Conservation (phyloP, 1,140 invertebrate genomes). For the Leptinotarsa texana region DNA sequence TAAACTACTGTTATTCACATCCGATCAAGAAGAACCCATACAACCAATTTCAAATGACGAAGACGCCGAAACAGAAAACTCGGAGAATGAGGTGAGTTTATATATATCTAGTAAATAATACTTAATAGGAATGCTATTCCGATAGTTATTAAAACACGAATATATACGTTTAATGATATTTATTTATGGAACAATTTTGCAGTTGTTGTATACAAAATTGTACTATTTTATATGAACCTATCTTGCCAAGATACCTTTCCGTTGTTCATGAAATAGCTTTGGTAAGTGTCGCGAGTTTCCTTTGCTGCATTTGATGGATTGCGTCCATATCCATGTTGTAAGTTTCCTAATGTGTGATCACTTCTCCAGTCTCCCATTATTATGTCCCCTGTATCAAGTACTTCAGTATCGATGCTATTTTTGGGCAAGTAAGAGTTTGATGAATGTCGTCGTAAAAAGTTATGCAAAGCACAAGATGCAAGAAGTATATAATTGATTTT, state of each 20-base stretch:
- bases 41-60: neutral
- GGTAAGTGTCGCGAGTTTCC: neutral
- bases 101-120: neutral
- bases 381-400: slow-evolving; percentile 22
- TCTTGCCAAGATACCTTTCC: slow-evolving; percentile 2
- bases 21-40: slow-evolving; percentile 1
- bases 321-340: neutral
- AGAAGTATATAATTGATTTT: neutral
- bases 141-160: neutral
- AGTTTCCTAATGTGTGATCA: neutral
- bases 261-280: neutral
- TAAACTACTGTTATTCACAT: neutral
- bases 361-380: slow-evolving; percentile 13
- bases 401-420: slow-evolving; percentile 16
- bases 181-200: neutral
- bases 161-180: neutral
- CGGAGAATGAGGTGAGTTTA: neutral
- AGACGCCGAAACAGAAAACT: neutral
- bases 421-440: neutral
- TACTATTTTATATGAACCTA: neutral
- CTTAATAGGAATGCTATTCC: neutral
- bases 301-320: slow-evolving; percentile 4
- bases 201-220: neutral
- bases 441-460: neutral
- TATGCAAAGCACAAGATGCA: neutral